Conservation (phyloP, 2,888 invertebrate species). For the Sesia bembeciformis region DNA sequence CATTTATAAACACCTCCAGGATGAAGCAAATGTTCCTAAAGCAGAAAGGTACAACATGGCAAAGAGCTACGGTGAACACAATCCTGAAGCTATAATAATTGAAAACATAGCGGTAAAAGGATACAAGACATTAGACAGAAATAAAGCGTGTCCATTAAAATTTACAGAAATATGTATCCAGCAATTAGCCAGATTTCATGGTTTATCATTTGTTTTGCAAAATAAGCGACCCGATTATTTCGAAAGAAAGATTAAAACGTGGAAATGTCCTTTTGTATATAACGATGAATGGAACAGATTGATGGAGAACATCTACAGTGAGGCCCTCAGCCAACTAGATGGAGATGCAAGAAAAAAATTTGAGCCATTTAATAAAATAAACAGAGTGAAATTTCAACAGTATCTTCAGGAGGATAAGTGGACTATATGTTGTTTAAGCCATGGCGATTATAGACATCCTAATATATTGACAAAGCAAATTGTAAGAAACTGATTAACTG, state of each 20-base stretch:
- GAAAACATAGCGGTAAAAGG: slow-evolving; percentile 24
- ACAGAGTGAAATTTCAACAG: slow-evolving; percentile 15
- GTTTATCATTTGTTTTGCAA: slow-evolving; percentile 19
- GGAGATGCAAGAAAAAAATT: slow-evolving; percentile 14
- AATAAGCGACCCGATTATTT: slow-evolving; percentile 11
- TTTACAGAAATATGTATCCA: slow-evolving; percentile 20
- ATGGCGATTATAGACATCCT: slow-evolving; percentile 46
- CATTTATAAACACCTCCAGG: slow-evolving; percentile 19
- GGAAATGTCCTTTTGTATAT: slow-evolving; percentile 14
- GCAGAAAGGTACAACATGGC: slow-evolving; percentile 14
- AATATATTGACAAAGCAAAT: slow-evolving; percentile 36
- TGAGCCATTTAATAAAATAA: slow-evolving; percentile 11
- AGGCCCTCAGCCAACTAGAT: slow-evolving; percentile 16
- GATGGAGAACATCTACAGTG: slow-evolving; percentile 13
- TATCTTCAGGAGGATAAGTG: slow-evolving; percentile 14
- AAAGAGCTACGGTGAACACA: slow-evolving; percentile 14
- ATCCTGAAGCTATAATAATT: slow-evolving; percentile 16
- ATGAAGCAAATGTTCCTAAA: slow-evolving; percentile 12
- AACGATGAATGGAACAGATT: slow-evolving; percentile 22
- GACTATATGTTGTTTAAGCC: slow-evolving; percentile 27
- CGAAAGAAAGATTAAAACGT: slow-evolving; percentile 14
- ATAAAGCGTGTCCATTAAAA: slow-evolving; percentile 16
- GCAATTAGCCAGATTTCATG: slow-evolving; percentile 25
- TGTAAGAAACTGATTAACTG: slow-evolving; percentile 25
- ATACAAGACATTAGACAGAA: slow-evolving; percentile 16